Percentiles rank a stretch among this genome's conserved stretches.
Evolutionary conservation across 2,888 invertebrate species (phyloP).

Genomic region (Adelognathus sp.): DNA sequence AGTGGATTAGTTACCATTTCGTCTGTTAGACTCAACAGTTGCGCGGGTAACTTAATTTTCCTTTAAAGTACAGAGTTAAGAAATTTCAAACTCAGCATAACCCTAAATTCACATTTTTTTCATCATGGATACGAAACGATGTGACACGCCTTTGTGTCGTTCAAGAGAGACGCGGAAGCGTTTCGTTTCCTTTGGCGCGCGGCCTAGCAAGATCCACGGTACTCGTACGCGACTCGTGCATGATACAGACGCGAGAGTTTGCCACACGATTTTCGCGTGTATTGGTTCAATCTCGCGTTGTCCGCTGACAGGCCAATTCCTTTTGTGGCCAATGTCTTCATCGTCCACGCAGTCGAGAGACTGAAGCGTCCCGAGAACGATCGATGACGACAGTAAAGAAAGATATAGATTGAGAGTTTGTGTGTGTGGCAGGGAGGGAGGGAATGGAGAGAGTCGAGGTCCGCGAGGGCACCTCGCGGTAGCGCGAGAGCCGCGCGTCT

Average conservation of each 20-base stretch:
- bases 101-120: too few relatives aligned
- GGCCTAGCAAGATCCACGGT: too few relatives aligned
- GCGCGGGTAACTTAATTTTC: too few relatives aligned
- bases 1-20: too few relatives aligned
- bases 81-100: too few relatives aligned
- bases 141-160: too few relatives aligned
- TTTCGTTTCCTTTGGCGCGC: too few relatives aligned
- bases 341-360: slow-evolving; percentile 7
- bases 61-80: too few relatives aligned
- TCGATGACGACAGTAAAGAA: slow-evolving; percentile 7
- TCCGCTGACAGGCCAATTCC: slow-evolving; percentile 18
- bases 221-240: neutral
- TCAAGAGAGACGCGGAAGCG: too few relatives aligned
- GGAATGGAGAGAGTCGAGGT: neutral
- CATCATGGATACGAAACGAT: too few relatives aligned
- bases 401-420: too few relatives aligned
- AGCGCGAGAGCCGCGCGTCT: slow-evolving; percentile 15
- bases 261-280: neutral
- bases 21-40: too few relatives aligned
- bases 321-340: slow-evolving; percentile 31
- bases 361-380: neutral
- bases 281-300: neutral
- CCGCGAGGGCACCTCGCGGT: neutral
- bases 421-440: neutral
- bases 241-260: neutral